These are phyloP conservation scores for Pelobates cultripes DNA, from an alignment of 2,797 vertebrate genomes.

Conservation along the genomic window DNA sequence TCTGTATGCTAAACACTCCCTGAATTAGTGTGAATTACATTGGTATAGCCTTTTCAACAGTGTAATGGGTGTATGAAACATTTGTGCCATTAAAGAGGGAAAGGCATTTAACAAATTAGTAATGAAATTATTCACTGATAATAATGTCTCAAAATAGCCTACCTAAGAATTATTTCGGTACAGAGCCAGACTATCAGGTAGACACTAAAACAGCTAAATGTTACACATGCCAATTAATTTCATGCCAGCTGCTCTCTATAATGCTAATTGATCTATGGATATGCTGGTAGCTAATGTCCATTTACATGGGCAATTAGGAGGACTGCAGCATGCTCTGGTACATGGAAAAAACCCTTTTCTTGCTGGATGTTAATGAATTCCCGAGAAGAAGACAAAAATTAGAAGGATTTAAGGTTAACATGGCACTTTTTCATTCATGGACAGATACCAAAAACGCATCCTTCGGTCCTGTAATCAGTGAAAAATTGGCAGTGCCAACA, in stretches of 20 bases:
- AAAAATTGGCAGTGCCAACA: too few relatives aligned
- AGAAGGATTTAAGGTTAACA: too few relatives aligned
- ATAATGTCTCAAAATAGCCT: not conserved
- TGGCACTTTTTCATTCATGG: too few relatives aligned
- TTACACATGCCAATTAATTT: constrained; percentile 65
- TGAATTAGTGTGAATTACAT: not conserved
- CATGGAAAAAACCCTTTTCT: constrained; percentile 4
- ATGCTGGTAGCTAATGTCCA: constrained; percentile 53
- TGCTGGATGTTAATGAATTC: too few relatives aligned
- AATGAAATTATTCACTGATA: constrained; percentile 6
- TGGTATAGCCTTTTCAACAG: not conserved
- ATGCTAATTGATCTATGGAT: constrained; percentile 67
- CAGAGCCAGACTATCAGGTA: constrained; percentile 47
- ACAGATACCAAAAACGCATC: too few relatives aligned
- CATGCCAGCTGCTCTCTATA: constrained; percentile 59
- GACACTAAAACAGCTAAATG: constrained; percentile 60
- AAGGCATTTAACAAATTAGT: not conserved
- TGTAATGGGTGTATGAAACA: not conserved
- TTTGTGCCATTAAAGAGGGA: not conserved
- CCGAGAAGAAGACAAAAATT: too few relatives aligned
- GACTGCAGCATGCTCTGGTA: constrained; percentile 36
- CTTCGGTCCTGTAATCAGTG: too few relatives aligned
- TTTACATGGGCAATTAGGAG: constrained; percentile 66
- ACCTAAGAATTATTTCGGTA: constrained; percentile 1
- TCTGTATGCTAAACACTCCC: not conserved